Percentiles rank a stretch among this genome's conserved stretches.
These are phyloP conservation scores for Polypterus senegalus DNA, from an alignment of 2,113 vertebrate species.

Conservation along the genomic window DNA sequence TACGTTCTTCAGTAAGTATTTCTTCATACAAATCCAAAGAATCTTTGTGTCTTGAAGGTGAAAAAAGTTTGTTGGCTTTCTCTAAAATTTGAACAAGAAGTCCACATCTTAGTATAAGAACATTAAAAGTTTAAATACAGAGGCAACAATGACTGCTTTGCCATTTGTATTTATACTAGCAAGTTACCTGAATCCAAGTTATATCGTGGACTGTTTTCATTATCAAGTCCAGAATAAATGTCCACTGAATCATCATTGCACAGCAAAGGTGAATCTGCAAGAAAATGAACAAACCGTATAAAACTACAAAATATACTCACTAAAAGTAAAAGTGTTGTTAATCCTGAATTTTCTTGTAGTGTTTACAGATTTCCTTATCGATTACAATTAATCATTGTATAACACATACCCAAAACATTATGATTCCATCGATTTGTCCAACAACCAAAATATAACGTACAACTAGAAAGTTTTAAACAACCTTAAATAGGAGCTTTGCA, in stretches of 20 bases:
- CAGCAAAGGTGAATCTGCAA: slow-evolving; percentile 50
- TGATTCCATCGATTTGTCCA: too few species aligned
- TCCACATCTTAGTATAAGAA: background rate
- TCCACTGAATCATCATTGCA: slow-evolving; percentile 78
- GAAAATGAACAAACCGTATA: background rate
- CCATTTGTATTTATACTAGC: background rate
- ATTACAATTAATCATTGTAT: too few species aligned
- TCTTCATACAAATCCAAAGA: slow-evolving; percentile 89
- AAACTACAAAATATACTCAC: too few species aligned
- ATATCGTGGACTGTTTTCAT: slow-evolving; percentile 18
- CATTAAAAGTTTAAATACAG: background rate
- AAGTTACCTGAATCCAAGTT: slow-evolving; percentile 23
- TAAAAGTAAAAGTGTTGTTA: too few species aligned
- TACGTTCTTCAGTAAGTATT: slow-evolving; percentile 76
- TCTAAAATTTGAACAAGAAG: slow-evolving; percentile 27
- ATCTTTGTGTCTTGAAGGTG: slow-evolving; percentile 42
- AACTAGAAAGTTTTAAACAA: too few species aligned
- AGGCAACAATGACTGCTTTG: background rate
- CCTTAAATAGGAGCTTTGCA: too few species aligned
- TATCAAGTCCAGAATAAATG: slow-evolving; percentile 83
- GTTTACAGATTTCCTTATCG: too few species aligned
- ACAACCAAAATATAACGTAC: too few species aligned
- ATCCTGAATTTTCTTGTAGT: too few species aligned
- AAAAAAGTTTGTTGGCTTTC: slow-evolving; percentile 24
- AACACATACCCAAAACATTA: too few species aligned